Conservation (phyloP, 2,113 vertebrate genomes). For the Mionectes macconnelli region DNA sequence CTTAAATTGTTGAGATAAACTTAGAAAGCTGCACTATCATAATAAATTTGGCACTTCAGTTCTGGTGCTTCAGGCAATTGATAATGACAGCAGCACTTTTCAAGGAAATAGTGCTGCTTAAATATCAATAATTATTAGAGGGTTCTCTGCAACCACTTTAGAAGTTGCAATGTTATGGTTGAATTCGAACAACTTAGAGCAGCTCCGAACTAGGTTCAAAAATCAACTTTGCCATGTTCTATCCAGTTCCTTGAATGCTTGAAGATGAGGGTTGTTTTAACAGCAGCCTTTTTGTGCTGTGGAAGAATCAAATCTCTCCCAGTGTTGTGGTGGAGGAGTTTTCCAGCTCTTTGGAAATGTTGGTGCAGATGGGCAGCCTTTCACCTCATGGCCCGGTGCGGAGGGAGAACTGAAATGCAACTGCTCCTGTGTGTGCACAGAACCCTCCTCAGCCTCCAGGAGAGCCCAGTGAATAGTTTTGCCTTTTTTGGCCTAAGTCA, state of each 20-base stretch:
- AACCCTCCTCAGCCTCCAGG: slow-evolving; percentile 71
- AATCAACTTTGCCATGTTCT: neutral
- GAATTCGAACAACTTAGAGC: neutral
- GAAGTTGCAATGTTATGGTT: neutral
- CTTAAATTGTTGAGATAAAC: neutral
- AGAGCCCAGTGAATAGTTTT: slow-evolving; percentile 78
- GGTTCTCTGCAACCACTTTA: neutral
- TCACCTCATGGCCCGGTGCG: neutral
- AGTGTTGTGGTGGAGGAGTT: neutral
- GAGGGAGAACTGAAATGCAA: slow-evolving; percentile 53
- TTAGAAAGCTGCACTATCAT: neutral
- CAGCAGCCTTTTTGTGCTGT: neutral
- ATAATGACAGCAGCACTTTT: neutral
- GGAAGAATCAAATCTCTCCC: neutral
- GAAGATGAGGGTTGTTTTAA: neutral
- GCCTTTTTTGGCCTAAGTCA: slow-evolving; percentile 78
- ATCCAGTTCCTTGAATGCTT: neutral
- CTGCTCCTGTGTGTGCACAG: slow-evolving; percentile 68
- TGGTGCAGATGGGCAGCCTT: neutral
- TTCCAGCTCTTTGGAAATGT: neutral
- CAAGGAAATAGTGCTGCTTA: neutral
- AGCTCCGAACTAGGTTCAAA: neutral
- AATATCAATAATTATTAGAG: neutral
- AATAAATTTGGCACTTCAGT: neutral
- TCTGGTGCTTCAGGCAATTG: neutral